Evolutionary conservation across 2,113 vertebrate species (phyloP).

Genomic region (Prochilodus magdalenae): DNA sequence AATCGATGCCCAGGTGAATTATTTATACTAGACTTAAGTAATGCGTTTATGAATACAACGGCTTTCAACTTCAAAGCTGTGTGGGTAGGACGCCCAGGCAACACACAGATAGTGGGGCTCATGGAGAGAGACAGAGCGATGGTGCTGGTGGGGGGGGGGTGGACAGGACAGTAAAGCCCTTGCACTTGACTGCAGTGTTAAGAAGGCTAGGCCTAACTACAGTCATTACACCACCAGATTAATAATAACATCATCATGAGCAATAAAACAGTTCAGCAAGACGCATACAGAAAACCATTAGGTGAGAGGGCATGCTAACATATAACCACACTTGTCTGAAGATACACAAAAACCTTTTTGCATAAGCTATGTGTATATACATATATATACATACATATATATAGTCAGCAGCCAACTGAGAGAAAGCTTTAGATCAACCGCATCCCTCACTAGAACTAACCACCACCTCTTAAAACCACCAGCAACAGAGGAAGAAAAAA

Average conservation of each 20-base stretch:
- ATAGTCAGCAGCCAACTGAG: background rate
- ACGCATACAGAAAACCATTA: slow-evolving; percentile 19
- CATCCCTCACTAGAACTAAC: background rate
- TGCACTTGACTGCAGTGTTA: slow-evolving; percentile 2
- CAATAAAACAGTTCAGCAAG: slow-evolving; percentile 19
- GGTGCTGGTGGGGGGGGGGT: slow-evolving; percentile 58
- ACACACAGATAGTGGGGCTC: slow-evolving; percentile 57
- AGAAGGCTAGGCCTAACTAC: slow-evolving; percentile 26
- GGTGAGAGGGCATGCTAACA: slow-evolving; percentile 17
- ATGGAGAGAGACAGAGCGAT: slow-evolving; percentile 35
- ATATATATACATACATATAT: too few species aligned
- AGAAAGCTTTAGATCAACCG: slow-evolving; percentile 9
- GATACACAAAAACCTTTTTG: background rate
- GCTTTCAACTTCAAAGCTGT: slow-evolving; percentile 75
- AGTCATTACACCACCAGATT: slow-evolving; percentile 18
- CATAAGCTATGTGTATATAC: too few species aligned
- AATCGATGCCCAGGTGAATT: slow-evolving; percentile 83
- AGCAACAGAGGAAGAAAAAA: background rate
- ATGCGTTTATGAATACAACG: slow-evolving; percentile 81
- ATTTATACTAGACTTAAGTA: slow-evolving; percentile 81
- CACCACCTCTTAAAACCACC: background rate
- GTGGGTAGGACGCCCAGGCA: slow-evolving; percentile 72
- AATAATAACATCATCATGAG: slow-evolving; percentile 14
- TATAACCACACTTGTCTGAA: background rate
- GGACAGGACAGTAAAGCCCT: slow-evolving; percentile 20